Base-by-base conservation (phyloP, 2,888 invertebrate species). In the Synergus umbraculus region DNA sequence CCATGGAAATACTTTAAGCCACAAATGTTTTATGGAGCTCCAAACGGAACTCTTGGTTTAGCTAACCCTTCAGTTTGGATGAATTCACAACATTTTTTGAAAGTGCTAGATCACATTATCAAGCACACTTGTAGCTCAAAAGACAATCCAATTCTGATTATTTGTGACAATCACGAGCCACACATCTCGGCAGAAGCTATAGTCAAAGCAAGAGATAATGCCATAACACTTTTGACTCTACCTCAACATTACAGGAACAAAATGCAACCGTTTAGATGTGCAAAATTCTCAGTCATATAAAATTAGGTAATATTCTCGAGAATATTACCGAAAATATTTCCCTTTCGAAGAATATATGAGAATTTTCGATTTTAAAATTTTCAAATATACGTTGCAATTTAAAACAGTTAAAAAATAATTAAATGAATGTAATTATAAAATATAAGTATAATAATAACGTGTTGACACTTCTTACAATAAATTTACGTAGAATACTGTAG, bases 211-310 rank as follows among this genome's bases (percentile, higher is more conserved):
- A 86, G 86, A 82, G 86, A 87, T 7, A 85, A 88, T 81, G 88
- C 89, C 13, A 85, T 91, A 49, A 84, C 86, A 5, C 84, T 91
- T 81, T 79, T 90, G 44, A 86, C 89, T 18, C 85, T 92, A 77
- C 90, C 90, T 18, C 89, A 89, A 12, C 90, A 91, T 81, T 88
- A 87, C 78, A 86, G 84, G 41, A 89, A 91, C 80, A 88, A 87
- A 78, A 79, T 91, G 60, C 90, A 91, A 22, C 22, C 22, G 22
- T 22, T 22, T 22, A 22, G 22, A 22, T 22, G 22, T 22, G 22
- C 22, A 3, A 29, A 29, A 29, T 29, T 29, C 29, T 29, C 29
- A 29, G 29, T 29, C 29, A 29, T 29, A 29, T 29, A 29, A 29
- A 29, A 29, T 3, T 29, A 3, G 29, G 29, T 29, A 29, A 29